Evolutionary conservation across 2,888 invertebrate genomes (phyloP).

Genomic region (Rugalucina vietnamica): DNA sequence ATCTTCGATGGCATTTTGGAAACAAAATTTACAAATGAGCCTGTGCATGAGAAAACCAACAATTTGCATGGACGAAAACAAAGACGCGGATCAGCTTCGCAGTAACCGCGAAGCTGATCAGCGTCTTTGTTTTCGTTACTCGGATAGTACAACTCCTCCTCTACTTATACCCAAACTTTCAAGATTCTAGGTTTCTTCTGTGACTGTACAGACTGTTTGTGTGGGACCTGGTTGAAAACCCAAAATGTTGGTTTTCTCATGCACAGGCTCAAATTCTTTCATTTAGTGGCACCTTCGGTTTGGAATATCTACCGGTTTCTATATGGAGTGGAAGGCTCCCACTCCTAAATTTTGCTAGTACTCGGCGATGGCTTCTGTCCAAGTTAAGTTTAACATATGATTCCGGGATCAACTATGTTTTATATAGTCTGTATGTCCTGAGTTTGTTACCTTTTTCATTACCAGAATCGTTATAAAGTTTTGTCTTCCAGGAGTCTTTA

Average conservation of each 20-base stretch:
- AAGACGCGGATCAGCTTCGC: no score
- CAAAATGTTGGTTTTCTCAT: no score
- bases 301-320: background rate
- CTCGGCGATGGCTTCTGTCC: background rate
- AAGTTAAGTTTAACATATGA: background rate
- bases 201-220: no score
- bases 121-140: no score
- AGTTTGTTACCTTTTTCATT: background rate
- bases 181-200: no score
- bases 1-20: background rate
- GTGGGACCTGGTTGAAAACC: no score
- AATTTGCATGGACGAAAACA: no score
- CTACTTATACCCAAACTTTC: no score
- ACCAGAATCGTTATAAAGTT: background rate
- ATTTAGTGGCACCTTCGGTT: conserved; percentile 7
- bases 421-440: background rate
- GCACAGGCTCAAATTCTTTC: no score
- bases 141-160: no score
- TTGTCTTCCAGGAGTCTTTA: background rate
- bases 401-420: background rate
- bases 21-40: background rate
- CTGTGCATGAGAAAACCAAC: no score
- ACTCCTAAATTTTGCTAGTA: background rate
- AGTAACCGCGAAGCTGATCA: no score
- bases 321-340: background rate